These are phyloP conservation scores for Amphipyra berbera DNA, from an alignment of 2,888 invertebrate genomes.

Conservation along the genomic window DNA sequence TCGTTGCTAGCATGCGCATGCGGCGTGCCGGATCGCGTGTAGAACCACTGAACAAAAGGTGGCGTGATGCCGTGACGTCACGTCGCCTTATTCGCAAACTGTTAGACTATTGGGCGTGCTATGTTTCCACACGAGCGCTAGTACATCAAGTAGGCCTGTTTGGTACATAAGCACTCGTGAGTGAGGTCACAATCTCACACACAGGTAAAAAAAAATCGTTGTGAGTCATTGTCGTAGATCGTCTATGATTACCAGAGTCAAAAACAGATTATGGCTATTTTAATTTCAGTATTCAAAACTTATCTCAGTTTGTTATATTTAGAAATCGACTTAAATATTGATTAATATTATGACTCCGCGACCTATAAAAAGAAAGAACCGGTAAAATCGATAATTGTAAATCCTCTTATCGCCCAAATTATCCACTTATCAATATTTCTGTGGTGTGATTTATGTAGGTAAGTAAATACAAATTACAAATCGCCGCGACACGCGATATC, in stretches of 20 bases:
- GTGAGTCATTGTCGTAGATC: constrained; percentile 46
- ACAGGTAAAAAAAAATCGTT: constrained; percentile 39
- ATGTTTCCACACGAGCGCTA: constrained; percentile 65
- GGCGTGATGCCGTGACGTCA: constrained; percentile 89
- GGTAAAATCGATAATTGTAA: constrained; percentile 14
- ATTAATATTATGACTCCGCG: constrained; percentile 2
- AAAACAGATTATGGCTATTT: constrained; percentile 15
- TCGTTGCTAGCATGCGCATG: constrained; percentile 62
- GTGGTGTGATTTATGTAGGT: constrained; percentile 46
- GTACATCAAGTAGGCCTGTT: constrained; percentile 53
- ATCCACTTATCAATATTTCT: constrained; percentile 31
- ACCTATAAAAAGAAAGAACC: constrained; percentile 9
- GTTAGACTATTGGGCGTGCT: constrained; percentile 76
- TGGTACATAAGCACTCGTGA: constrained; percentile 55
- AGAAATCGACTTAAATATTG: too few relatives aligned
- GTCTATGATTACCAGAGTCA: constrained; percentile 7
- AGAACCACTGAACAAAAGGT: constrained; percentile 86
- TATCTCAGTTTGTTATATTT: too few relatives aligned
- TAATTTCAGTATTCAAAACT: neutral
- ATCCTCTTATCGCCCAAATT: constrained; percentile 28
- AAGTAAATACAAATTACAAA: constrained; percentile 42
- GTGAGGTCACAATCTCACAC: constrained; percentile 59
- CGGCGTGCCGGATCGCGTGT: constrained; percentile 81
- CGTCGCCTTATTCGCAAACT: constrained; percentile 83
- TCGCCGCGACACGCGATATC: constrained; percentile 34